Evolutionary conservation across 2,113 vertebrate species (phyloP).

Genomic region (Vombatus ursinus): DNA sequence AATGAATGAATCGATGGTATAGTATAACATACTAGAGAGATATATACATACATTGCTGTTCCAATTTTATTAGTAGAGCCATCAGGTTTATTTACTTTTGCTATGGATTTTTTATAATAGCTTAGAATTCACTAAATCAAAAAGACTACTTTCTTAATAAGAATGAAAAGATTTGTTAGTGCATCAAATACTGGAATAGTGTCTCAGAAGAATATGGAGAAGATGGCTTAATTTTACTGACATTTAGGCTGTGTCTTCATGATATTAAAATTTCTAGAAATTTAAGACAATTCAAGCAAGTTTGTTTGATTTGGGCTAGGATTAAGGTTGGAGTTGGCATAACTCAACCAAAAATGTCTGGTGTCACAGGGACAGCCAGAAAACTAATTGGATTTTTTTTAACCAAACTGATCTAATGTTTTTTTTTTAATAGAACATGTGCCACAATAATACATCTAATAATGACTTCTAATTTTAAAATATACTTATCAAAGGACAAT

Average conservation of each 20-base stretch:
- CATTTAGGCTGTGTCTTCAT: background rate
- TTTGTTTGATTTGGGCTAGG: background rate
- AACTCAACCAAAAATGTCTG: background rate
- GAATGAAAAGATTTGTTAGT: background rate
- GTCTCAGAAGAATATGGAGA: background rate
- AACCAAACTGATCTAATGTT: background rate
- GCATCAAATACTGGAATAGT: background rate
- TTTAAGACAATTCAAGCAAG: background rate
- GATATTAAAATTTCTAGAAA: background rate
- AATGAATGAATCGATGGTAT: background rate
- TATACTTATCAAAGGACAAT: background rate
- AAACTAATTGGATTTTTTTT: background rate
- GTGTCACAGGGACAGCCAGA: background rate
- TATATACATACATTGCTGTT: background rate
- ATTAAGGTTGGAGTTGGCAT: background rate
- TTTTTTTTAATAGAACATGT: background rate
- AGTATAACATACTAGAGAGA: background rate
- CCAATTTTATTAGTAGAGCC: background rate
- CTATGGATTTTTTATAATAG: background rate
- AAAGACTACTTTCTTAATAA: background rate
- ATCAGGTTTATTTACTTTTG: constrained; percentile 23
- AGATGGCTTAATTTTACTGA: background rate
- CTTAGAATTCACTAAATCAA: background rate
- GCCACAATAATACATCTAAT: background rate
- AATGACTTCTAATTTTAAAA: background rate